These are phyloP conservation scores for Ictalurus punctatus DNA, from an alignment of 2,113 vertebrate genomes.

Conservation along the genomic window DNA sequence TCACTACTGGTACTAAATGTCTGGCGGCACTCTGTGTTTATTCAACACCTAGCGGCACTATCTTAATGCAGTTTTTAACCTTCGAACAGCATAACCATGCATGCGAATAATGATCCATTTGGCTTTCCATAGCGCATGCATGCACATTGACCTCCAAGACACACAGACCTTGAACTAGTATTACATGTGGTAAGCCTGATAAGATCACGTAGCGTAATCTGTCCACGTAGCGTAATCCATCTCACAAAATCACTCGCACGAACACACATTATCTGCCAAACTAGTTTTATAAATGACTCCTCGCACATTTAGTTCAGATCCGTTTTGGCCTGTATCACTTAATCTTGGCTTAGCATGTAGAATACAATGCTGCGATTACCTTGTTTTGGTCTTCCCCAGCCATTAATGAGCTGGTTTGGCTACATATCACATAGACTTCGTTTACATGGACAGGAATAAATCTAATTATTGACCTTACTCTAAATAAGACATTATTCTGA, in stretches of 20 bases:
- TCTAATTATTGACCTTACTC: too few relatives aligned
- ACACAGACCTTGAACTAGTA: neutral
- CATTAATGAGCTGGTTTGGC: neutral
- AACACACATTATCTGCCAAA: neutral
- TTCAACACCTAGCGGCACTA: too few relatives aligned
- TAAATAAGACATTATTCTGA: too few relatives aligned
- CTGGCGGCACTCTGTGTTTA: too few relatives aligned
- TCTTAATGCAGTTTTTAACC: too few relatives aligned
- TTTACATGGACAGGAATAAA: too few relatives aligned
- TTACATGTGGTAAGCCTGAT: neutral
- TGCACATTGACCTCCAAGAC: neutral
- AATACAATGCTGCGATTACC: neutral
- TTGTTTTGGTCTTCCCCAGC: neutral
- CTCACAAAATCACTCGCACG: neutral
- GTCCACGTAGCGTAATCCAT: too few relatives aligned
- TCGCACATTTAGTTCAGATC: neutral
- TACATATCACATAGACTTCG: neutral
- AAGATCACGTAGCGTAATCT: neutral
- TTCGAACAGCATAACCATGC: too few relatives aligned
- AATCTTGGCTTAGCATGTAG: neutral
- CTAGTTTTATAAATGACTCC: neutral
- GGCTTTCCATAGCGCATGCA: neutral
- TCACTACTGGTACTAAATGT: too few relatives aligned
- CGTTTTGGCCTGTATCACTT: neutral
- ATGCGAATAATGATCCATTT: too few relatives aligned